Base-by-base conservation (phyloP, 53 echinoderm and acorn worm genomes). In the Actinopyga echinites region DNA sequence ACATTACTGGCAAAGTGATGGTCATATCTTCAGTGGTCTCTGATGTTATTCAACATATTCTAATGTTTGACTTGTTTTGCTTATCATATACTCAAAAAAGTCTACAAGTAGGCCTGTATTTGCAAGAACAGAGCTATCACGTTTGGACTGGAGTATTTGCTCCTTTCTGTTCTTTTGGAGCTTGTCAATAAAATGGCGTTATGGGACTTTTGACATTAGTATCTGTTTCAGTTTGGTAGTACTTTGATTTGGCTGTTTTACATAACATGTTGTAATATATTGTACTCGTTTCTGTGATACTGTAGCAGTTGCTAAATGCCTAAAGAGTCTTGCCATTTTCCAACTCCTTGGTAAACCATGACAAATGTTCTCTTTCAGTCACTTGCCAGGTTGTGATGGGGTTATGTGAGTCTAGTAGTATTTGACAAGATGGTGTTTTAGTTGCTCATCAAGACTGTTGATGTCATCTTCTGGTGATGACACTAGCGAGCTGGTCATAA, bases 251-350 rank as follows among this genome's bases (percentile, higher is more conserved):
- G 8, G 35, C 33, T n/a, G 68, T 31, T 30, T 30, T 64, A 64
- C 67, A 29, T 31, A 30, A 31, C 8, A 66, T n/a, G n/a, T n/a
- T n/a, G n/a, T n/a, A n/a, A n/a, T n/a, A n/a, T 8, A 11, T 6
- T 66, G 17, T 67, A 67, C 21, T 67, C 35, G 68, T 67, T 67
- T 7, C 68, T 67, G 68, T 67, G 34, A 67, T 67, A 30, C 8
- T 6, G 32, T 67, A 21, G 24, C 6, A 75, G 40, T 40, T 40
- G n/a, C 40, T 79, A 9, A 55, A 20, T 3, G 1, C 6, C 1
- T 31, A 13, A 55, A 38, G 26, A 29, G 79, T 28, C 29, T 30
- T 24, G 58, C 1, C 55, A 6, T 17, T 57, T 30, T 79, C 59
- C 79, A 79, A 1, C 57, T 79, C 79, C 8, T 79, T 7, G 37